Conservation (phyloP, 2,797 vertebrate genomes). For the Coregonus suidteri region DNA sequence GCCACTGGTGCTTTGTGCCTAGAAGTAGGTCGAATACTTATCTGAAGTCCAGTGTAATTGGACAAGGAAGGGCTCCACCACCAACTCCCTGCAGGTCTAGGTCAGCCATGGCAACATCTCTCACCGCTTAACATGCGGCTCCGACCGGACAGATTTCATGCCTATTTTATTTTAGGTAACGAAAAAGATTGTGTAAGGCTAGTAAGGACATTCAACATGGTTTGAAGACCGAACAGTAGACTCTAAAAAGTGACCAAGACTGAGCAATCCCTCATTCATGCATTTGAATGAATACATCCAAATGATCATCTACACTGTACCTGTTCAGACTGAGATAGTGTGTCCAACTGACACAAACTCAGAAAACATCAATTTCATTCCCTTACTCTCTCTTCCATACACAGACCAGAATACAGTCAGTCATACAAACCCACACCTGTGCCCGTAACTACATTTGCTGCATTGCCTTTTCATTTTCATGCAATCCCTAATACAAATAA, state of each 20-base stretch:
- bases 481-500: slow-evolving; percentile 25
- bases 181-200: slow-evolving; percentile 57
- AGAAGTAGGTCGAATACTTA: slow-evolving; percentile 83
- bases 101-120: slow-evolving; percentile 51
- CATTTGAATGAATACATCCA: slow-evolving; percentile 6
- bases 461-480: slow-evolving; percentile 32
- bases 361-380: too few species aligned
- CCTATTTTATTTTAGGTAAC: slow-evolving; percentile 64
- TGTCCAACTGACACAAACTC: too few species aligned
- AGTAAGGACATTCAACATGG: background rate
- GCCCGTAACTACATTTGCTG: slow-evolving; percentile 28
- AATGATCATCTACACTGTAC: too few species aligned
- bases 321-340: too few species aligned
- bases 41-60: slow-evolving; percentile 75
- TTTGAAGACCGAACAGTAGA: background rate
- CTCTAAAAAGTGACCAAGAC: too few species aligned
- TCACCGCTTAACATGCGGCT: slow-evolving; percentile 68
- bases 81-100: slow-evolving; percentile 56
- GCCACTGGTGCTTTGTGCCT: slow-evolving; percentile 75
- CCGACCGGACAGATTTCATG: slow-evolving; percentile 67
- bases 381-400: too few species aligned
- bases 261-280: too few species aligned
- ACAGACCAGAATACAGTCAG: too few species aligned
- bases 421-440: too few species aligned
- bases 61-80: slow-evolving; percentile 71